phyloP scores from a whole-genome alignment of 1,140 invertebrate species.

The Samia ricini region DNA sequence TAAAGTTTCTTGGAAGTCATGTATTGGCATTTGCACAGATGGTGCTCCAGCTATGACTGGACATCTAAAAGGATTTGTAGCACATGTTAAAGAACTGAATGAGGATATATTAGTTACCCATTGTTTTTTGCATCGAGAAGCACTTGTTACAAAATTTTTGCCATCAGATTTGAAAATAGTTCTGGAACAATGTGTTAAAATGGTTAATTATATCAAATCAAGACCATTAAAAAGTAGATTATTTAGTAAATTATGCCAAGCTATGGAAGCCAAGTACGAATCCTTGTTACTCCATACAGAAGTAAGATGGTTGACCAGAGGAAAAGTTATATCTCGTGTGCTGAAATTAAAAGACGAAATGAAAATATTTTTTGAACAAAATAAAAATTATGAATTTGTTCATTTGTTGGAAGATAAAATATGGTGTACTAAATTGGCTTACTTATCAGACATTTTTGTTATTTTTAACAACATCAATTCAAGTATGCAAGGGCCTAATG shows the following conservation, averaged over 20 bases:
- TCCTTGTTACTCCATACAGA: slow-evolving; percentile 32
- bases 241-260: slow-evolving; percentile 35
- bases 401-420: slow-evolving; percentile 15
- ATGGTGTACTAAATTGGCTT: slow-evolving; percentile 16
- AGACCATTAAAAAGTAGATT: slow-evolving; percentile 40
- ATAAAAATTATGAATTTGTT: slow-evolving; percentile 17
- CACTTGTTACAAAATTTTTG: slow-evolving; percentile 43
- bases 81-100: slow-evolving; percentile 42
- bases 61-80: slow-evolving; percentile 40
- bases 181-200: slow-evolving; percentile 37
- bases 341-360: slow-evolving; percentile 29
- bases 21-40: slow-evolving; percentile 28
- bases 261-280: slow-evolving; percentile 31
- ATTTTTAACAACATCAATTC: slow-evolving; percentile 18
- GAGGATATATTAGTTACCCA: slow-evolving; percentile 28
- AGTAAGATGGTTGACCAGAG: slow-evolving; percentile 37
- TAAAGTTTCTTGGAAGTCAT: slow-evolving; percentile 26
- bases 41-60: slow-evolving; percentile 49
- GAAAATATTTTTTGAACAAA: slow-evolving; percentile 20
- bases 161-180: slow-evolving; percentile 27
- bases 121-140: slow-evolving; percentile 44
- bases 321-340: slow-evolving; percentile 33
- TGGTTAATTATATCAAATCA: slow-evolving; percentile 46
- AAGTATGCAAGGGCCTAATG: slow-evolving; percentile 11
- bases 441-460: slow-evolving; percentile 21